Percentiles rank a stretch among this genome's conserved stretches.
Conservation (phyloP, 2,113 vertebrate genomes). For the Oryctolagus cuniculus region mOryCun1.1 NC_091439.1:5470001-5470500, state of each 20-base stretch:
- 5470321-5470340: too few species aligned
- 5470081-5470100: constrained; percentile 45
- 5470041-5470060: not conserved
- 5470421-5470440: not conserved
- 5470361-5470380: rapidly evolving
- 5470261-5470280: not conserved
- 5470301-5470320: not conserved
- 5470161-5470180: not conserved
- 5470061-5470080: constrained; percentile 22
- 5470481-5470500: not conserved
- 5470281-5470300: not conserved
- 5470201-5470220: not conserved
- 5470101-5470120: not conserved
- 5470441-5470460: not conserved
- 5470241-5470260: not conserved
- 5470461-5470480: not conserved
- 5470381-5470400: not conserved
- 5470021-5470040: constrained; percentile 28
- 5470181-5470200: not conserved
- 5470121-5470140: not conserved
- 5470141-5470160: not conserved
- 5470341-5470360: not conserved
- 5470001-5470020: not conserved
- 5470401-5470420: not conserved
- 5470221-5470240: not conserved